Base-by-base conservation (phyloP, 53 echinoderm and acorn worm species). In the Luidia sarsii region DNA sequence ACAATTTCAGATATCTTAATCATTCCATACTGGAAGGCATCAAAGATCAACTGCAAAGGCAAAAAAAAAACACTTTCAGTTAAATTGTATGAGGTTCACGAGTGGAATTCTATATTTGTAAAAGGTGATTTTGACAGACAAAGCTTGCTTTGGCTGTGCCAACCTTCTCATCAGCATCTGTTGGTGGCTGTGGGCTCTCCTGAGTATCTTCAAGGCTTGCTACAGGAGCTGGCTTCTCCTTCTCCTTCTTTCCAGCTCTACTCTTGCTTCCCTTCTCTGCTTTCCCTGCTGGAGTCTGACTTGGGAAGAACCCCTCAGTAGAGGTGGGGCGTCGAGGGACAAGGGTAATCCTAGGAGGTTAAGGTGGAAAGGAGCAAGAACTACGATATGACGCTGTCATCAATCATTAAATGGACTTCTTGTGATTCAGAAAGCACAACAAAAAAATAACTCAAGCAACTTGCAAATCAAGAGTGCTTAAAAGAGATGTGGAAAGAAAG, bases 101-200 rank as follows among this genome's bases (percentile, higher is more conserved):
- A n/a, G n/a, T n/a, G n/a, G n/a, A n/a, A n/a, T n/a, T n/a, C n/a
- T n/a, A n/a, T n/a, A n/a, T n/a, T n/a, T n/a, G n/a, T n/a, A n/a
- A n/a, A n/a, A n/a, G n/a, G n/a, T n/a, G n/a, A n/a, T n/a, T n/a
- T n/a, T n/a, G n/a, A n/a, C n/a, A n/a, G n/a, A n/a, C n/a, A n/a
- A n/a, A n/a, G n/a, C n/a, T n/a, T n/a, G n/a, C n/a, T n/a, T n/a
- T n/a, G n/a, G n/a, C n/a, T 65, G 10, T 65, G 13, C 83, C 37
- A 56, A 99, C 99, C 91, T 91, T 99, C 57, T 99, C 99, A 82
- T 99, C 94, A 23, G 90, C 89, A 74, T 99, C 99, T 39, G 88
- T 86, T 2, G 99, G 99, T 38, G 99, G 99, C 23, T 61, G 86
- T 11, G 99, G 99, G 36, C 88, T 94, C 51, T 94, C 99, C 56